Conservation (phyloP, 1,140 invertebrate species). For the Meloidogyne hapla region DNA sequence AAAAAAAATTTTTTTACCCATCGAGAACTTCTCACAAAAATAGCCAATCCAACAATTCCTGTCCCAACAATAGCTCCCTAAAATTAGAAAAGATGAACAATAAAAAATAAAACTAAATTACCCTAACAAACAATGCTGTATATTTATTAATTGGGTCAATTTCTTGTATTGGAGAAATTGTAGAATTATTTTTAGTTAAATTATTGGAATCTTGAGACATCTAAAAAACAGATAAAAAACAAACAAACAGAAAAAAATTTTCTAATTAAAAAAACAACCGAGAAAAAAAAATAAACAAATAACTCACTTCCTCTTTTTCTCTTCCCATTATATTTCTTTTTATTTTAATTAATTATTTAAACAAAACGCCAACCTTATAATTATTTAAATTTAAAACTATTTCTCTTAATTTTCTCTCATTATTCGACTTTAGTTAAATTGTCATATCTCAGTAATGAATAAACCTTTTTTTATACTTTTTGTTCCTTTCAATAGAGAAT, state of each 20-base stretch:
- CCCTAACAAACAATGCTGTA: slow-evolving; percentile 22
- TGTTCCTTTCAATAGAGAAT: neutral
- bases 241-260: too few species aligned
- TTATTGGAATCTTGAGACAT: neutral
- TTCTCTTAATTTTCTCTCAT: neutral
- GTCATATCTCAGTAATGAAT: neutral
- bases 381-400: neutral
- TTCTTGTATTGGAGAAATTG: neutral
- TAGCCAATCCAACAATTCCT: slow-evolving; percentile 45
- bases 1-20: slow-evolving; percentile 34
- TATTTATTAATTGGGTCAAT: slow-evolving; percentile 28
- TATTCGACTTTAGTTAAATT: neutral
- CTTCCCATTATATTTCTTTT: neutral
- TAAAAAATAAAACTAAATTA: slow-evolving; percentile 5
- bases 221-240: neutral
- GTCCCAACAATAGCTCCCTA: slow-evolving; percentile 56
- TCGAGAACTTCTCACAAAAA: slow-evolving; percentile 54
- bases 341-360: neutral
- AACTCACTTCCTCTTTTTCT: neutral
- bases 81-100: neutral
- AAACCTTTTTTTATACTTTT: neutral
- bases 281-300: neutral
- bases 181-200: slow-evolving; percentile 3
- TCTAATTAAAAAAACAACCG: neutral
- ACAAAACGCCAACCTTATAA: neutral